Conservation (phyloP, 92 coral and sea anemone species). For the Virgularia gustaviana region DNA sequence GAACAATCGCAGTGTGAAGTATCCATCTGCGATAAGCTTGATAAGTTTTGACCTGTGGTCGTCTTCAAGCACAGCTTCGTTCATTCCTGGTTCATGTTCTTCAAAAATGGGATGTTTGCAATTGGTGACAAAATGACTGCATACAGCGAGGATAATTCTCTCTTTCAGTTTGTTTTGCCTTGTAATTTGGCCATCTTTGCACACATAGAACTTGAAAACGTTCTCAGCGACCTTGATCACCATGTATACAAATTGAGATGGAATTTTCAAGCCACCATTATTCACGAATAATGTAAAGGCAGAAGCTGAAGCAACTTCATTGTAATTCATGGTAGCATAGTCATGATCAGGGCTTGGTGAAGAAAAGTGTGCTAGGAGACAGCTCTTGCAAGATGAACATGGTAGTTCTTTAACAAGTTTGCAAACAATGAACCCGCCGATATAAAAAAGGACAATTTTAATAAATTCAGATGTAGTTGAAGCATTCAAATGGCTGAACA, state of each 20-base stretch:
- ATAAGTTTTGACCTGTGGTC: background rate
- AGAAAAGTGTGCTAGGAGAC: background rate
- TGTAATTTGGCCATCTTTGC: constrained; percentile 1
- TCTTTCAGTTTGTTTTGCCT: background rate
- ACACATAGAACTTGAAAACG: background rate
- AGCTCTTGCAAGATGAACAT: background rate
- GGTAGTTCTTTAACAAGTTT: background rate
- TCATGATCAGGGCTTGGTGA: background rate
- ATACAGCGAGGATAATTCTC: background rate
- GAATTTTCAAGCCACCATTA: constrained; percentile 1
- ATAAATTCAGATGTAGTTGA: constrained; percentile 1
- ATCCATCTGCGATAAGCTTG: background rate
- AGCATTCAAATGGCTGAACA: background rate
- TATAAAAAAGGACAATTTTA: background rate
- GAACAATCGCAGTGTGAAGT: background rate
- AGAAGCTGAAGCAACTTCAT: background rate
- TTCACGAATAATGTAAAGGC: constrained; percentile 11
- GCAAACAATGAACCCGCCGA: background rate
- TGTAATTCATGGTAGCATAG: background rate
- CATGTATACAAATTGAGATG: background rate
- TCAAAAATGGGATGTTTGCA: background rate
- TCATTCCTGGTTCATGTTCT: background rate
- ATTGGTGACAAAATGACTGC: background rate
- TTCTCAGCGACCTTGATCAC: background rate
- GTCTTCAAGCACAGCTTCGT: background rate